These are phyloP conservation scores for Thamnophis sirtalis DNA, from an alignment of 2,113 vertebrate genomes.

Conservation along the genomic window DNA sequence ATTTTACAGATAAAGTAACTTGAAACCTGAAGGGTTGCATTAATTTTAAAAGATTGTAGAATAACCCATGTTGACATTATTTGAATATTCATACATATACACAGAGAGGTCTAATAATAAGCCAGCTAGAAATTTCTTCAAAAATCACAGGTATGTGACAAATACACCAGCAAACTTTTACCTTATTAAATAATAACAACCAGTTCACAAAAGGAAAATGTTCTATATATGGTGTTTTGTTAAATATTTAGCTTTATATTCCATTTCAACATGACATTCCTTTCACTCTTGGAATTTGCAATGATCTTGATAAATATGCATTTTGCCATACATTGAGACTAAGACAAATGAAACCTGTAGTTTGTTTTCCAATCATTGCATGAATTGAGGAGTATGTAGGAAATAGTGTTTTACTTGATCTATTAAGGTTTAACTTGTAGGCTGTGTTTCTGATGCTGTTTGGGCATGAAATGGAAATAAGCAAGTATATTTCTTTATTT, in stretches of 20 bases:
- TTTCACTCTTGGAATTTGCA: neutral
- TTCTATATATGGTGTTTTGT: neutral
- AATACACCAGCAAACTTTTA: neutral
- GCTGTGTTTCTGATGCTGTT: neutral
- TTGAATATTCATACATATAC: neutral
- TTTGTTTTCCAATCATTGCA: neutral
- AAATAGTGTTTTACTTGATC: neutral
- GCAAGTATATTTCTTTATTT: neutral
- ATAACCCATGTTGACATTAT: neutral
- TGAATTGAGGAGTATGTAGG: neutral
- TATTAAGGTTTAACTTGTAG: neutral
- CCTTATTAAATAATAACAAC: neutral
- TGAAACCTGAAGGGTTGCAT: neutral
- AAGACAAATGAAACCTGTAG: neutral
- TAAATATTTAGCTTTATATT: neutral
- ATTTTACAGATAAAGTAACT: slow-evolving; percentile 20
- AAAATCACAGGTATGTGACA: neutral
- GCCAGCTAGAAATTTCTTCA: neutral
- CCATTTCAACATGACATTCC: neutral
- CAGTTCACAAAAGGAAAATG: neutral
- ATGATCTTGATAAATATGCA: neutral
- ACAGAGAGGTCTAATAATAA: neutral
- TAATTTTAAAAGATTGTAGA: slow-evolving; percentile 3
- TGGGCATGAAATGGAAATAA: neutral
- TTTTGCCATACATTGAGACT: neutral